A percentile compares a stretch with the other conserved stretches of the same genome.
phyloP scores from a whole-genome alignment of 2,888 invertebrate genomes.

The Spialia ferax region DNA sequence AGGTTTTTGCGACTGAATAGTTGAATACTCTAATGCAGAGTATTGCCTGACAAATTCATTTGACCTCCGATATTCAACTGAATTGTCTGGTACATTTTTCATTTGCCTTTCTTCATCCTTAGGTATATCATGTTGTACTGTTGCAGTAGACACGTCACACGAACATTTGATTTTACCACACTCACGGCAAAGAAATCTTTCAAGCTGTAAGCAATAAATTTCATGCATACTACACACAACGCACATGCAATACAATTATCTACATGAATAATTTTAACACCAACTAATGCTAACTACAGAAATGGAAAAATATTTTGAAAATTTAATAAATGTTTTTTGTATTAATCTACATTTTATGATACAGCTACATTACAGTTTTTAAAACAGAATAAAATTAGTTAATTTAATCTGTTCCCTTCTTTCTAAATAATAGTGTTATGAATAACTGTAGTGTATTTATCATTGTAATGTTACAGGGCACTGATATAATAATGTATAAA shows the following conservation, averaged over 20 bases:
- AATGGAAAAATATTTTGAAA: neutral
- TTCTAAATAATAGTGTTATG: too few relatives aligned
- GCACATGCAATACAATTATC: conserved; percentile 66
- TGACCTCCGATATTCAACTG: conserved; percentile 67
- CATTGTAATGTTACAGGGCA: too few relatives aligned
- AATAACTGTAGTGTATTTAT: too few relatives aligned
- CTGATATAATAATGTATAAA: too few relatives aligned
- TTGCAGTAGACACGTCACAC: conserved; percentile 71
- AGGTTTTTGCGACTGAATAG: conserved; percentile 50
- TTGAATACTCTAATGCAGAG: conserved; percentile 61
- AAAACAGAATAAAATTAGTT: too few relatives aligned
- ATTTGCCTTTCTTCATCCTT: conserved; percentile 46
- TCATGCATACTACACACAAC: conserved; percentile 83
- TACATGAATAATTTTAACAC: conserved; percentile 43
- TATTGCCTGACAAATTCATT: conserved; percentile 57
- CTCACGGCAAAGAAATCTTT: conserved; percentile 91
- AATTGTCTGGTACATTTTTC: conserved; percentile 50
- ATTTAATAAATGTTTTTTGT: neutral
- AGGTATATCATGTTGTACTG: conserved; percentile 50
- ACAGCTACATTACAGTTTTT: too few relatives aligned
- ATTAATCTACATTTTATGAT: too few relatives aligned
- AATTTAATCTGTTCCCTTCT: too few relatives aligned
- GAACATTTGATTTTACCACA: conserved; percentile 90
- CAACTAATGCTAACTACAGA: neutral
- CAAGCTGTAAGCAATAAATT: conserved; percentile 90